These are phyloP conservation scores for Colostygia pectinataria DNA, from an alignment of 2,888 invertebrate genomes.

Conservation along the genomic window DNA sequence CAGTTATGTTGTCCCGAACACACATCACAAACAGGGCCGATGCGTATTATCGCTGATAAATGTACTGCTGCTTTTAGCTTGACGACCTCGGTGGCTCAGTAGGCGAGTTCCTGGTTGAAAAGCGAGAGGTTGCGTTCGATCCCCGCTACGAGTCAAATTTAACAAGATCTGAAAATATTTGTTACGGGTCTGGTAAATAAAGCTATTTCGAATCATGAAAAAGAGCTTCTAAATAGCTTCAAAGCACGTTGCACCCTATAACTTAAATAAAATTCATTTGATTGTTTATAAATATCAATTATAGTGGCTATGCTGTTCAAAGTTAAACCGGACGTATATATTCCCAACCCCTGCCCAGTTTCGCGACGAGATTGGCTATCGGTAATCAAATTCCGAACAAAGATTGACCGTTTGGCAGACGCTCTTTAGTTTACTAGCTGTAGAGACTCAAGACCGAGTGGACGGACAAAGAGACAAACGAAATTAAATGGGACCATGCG, in stretches of 20 bases:
- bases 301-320: conserved; percentile 1
- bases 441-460: conserved; percentile 45
- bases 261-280: too few species aligned
- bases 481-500: conserved; percentile 77
- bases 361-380: conserved; percentile 45
- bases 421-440: conserved; percentile 59
- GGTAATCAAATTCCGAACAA: conserved; percentile 70
- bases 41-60: conserved; percentile 56
- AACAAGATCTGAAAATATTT: too few species aligned
- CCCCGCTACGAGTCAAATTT: too few species aligned
- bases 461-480: conserved; percentile 77
- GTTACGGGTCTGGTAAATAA: too few species aligned
- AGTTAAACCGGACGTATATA: conserved; percentile 18
- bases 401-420: conserved; percentile 62
- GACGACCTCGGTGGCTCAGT: too few species aligned
- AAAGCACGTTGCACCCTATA: too few species aligned
- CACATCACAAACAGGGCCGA: conserved; percentile 50
- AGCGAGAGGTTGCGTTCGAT: too few species aligned
- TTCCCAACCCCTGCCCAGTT: conserved; percentile 24
- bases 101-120: too few species aligned
- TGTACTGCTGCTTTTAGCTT: too few species aligned
- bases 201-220: too few species aligned
- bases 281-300: too few species aligned
- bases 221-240: too few species aligned
- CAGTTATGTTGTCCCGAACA: conserved; percentile 41